Percentiles rank a stretch among this genome's conserved stretches.
Evolutionary conservation across 2,113 vertebrate genomes (phyloP).

Genomic region (Takifugu flavidus): DNA sequence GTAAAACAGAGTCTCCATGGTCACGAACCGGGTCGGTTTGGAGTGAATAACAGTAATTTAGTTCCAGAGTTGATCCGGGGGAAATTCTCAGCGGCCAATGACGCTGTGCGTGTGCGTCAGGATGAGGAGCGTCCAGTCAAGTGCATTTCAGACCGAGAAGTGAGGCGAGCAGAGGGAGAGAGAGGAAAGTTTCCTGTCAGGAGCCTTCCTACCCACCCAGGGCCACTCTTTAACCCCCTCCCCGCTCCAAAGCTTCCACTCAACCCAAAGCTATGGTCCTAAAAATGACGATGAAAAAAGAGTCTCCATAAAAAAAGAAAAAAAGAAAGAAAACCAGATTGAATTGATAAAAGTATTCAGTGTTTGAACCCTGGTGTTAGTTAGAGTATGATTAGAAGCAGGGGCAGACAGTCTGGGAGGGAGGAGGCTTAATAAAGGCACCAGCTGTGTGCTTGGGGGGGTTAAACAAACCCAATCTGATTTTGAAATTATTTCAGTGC

Average conservation of each 20-base stretch:
- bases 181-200: slow-evolving; percentile 46
- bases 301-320: not conserved
- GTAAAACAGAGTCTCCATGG: slow-evolving; percentile 61
- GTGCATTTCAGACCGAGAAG: slow-evolving; percentile 24
- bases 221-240: slow-evolving; percentile 10
- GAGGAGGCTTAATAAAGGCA: no score
- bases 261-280: not conserved
- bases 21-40: not conserved
- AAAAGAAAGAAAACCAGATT: not conserved
- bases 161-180: slow-evolving; percentile 1
- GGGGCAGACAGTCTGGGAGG: no score
- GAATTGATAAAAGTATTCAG: not conserved
- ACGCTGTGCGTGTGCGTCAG: slow-evolving; percentile 7
- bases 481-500: no score
- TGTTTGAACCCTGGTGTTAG: no score
- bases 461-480: no score
- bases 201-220: slow-evolving; percentile 26
- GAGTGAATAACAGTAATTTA: slow-evolving; percentile 6
- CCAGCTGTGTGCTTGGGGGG: no score
- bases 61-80: slow-evolving; percentile 7
- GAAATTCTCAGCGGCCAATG: slow-evolving; percentile 4
- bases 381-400: no score
- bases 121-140: slow-evolving; percentile 28
- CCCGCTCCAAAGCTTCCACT: not conserved
- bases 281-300: not conserved